Percentiles rank a stretch among this genome's conserved stretches.
These are phyloP conservation scores for Reticulitermes speratus DNA, from an alignment of 1,140 invertebrate species.

Conservation along the genomic window DNA sequence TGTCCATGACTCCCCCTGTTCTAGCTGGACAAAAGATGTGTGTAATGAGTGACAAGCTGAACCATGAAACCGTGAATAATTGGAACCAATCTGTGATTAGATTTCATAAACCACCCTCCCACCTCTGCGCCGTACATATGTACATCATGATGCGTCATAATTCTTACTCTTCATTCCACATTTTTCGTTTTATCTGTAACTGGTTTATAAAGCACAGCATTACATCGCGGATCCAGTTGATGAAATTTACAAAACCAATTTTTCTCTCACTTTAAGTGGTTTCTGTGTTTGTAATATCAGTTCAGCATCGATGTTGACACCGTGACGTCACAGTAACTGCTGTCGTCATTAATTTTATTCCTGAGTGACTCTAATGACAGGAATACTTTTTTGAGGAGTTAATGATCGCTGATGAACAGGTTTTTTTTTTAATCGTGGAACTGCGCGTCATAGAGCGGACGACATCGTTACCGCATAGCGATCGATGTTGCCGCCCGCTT, in stretches of 20 bases:
- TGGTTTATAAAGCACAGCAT: background rate
- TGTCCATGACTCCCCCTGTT: slow-evolving; percentile 27
- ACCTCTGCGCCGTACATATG: background rate
- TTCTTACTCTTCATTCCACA: background rate
- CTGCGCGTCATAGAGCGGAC: no score
- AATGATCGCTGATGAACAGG: no score
- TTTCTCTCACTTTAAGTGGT: background rate
- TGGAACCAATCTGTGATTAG: background rate
- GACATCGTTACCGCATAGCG: no score
- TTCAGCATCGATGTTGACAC: background rate
- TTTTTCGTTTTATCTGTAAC: background rate
- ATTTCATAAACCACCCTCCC: background rate
- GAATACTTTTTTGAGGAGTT: no score
- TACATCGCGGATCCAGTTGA: background rate
- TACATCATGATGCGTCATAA: background rate
- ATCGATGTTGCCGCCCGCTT: no score
- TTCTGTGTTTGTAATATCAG: background rate
- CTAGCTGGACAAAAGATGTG: background rate
- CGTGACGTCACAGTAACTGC: background rate
- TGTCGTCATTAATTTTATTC: background rate
- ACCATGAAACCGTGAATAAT: background rate
- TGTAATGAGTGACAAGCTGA: background rate
- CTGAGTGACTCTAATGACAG: background rate
- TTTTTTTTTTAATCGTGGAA: no score
- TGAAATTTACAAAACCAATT: background rate